These are phyloP conservation scores for Centropyge bicolor DNA, from an alignment of 2,797 vertebrate genomes.

Conservation along the genomic window DNA sequence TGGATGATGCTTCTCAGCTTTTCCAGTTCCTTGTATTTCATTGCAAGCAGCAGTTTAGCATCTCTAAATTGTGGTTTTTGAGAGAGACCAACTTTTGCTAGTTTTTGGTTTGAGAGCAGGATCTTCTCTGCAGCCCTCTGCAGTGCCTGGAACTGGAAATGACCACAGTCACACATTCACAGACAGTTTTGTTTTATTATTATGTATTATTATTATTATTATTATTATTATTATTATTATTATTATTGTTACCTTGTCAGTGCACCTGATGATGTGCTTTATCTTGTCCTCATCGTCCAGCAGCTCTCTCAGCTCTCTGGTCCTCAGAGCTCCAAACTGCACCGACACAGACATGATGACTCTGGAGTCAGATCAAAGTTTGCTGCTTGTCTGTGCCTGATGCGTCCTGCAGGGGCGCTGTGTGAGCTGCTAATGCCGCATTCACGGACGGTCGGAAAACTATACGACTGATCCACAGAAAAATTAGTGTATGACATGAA, in stretches of 20 bases:
- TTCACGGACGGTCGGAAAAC: conserved; percentile 12
- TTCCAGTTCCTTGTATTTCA: conserved; percentile 69
- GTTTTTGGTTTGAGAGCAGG: conserved; percentile 60
- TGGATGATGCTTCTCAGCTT: conserved; percentile 51
- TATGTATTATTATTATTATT: too few relatives aligned
- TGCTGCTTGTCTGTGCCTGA: not conserved
- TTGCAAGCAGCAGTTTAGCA: conserved; percentile 63
- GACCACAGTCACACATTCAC: not conserved
- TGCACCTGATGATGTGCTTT: conserved; percentile 47
- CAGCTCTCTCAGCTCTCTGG: conserved; percentile 68
- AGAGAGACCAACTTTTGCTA: conserved; percentile 67
- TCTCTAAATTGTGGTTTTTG: conserved; percentile 63
- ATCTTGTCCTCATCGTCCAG: conserved; percentile 73
- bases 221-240: too few relatives aligned
- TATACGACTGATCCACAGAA: accelerated
- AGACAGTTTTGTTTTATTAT: too few relatives aligned
- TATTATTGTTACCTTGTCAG: conserved; percentile 60
- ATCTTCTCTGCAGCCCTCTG: conserved; percentile 51
- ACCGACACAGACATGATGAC: conserved; percentile 43
- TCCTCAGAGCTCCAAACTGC: conserved; percentile 60
- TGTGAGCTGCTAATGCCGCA: conserved; percentile 31
- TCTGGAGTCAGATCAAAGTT: not conserved
- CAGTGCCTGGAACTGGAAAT: conserved; percentile 67
- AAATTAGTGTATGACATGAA: not conserved
- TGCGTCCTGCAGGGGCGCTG: conserved; percentile 20